These are phyloP conservation scores for Stenodera caucasica DNA, from an alignment of 2,888 invertebrate genomes.

Conservation along the genomic window DNA sequence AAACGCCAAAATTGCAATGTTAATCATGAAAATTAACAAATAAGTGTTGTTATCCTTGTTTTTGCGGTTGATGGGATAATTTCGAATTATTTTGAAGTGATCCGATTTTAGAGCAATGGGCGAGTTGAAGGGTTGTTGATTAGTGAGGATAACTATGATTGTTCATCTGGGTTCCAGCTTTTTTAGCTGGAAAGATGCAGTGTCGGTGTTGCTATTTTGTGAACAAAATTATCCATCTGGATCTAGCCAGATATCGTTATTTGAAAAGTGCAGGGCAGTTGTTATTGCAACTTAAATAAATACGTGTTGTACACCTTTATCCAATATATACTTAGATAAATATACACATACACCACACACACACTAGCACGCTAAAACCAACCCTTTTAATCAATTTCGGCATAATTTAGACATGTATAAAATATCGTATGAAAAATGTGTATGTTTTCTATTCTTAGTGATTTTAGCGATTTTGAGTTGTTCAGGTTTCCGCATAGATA, in stretches of 20 bases:
- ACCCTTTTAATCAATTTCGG: not conserved
- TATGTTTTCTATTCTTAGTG: constrained; percentile 56
- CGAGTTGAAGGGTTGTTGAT: not conserved
- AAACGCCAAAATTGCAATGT: too few relatives aligned
- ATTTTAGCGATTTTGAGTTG: constrained; percentile 55
- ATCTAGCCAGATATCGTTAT: constrained; percentile 45
- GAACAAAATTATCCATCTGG: constrained; percentile 45
- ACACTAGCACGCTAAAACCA: not conserved
- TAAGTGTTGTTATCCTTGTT: too few relatives aligned
- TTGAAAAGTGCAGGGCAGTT: constrained; percentile 40
- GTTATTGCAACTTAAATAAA: constrained; percentile 34
- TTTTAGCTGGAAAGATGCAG: constrained; percentile 49
- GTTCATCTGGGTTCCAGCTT: constrained; percentile 34
- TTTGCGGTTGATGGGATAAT: too few relatives aligned
- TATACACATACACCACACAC: constrained; percentile 12
- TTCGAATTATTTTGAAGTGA: too few relatives aligned
- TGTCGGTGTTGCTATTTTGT: constrained; percentile 44
- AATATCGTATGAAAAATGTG: constrained; percentile 56
- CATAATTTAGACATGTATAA: constrained; percentile 52
- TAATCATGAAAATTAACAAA: too few relatives aligned
- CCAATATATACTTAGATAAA: too few relatives aligned
- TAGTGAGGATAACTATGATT: constrained; percentile 33
- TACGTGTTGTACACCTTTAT: too few relatives aligned
- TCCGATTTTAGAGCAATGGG: not conserved
- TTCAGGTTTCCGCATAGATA: constrained; percentile 57